Conservation (phyloP, 2,888 invertebrate species). For the Ectemnius lituratus region DNA sequence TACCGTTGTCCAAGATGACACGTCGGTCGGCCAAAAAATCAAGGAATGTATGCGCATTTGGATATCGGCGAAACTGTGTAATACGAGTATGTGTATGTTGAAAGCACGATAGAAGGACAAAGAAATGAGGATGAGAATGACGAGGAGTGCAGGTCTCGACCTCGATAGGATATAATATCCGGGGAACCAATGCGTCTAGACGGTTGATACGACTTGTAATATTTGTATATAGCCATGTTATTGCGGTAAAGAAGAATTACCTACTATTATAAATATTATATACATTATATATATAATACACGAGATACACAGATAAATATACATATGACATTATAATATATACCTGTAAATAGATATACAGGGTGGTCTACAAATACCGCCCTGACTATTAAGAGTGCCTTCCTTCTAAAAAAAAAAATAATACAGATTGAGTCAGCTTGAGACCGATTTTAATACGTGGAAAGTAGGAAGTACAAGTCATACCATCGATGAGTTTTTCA, state of each 20-base stretch:
- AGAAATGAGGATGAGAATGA: constrained; percentile 16
- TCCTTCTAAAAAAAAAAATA: no score
- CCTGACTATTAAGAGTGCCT: no score
- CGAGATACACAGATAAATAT: constrained; percentile 26
- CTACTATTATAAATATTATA: constrained; percentile 56
- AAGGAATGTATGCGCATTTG: no score
- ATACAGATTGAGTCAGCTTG: no score
- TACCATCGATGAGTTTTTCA: no score
- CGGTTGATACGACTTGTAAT: constrained; percentile 60
- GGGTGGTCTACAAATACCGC: no score
- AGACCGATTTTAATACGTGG: no score
- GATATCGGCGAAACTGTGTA: no score
- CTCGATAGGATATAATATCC: constrained; percentile 12
- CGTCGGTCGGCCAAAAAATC: no score
- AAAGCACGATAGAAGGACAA: background rate
- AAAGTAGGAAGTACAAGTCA: no score
- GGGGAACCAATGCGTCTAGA: constrained; percentile 10
- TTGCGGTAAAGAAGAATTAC: constrained; percentile 54
- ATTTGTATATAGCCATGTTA: constrained; percentile 63
- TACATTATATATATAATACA: constrained; percentile 67
- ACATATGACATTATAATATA: constrained; percentile 5
- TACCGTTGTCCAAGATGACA: no score
- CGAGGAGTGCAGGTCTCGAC: constrained; percentile 14
- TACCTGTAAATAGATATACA: constrained; percentile 1
- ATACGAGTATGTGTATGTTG: background rate